Evolutionary conservation across 2,888 invertebrate species (phyloP).

Genomic region (Phalangium opilio): DNA sequence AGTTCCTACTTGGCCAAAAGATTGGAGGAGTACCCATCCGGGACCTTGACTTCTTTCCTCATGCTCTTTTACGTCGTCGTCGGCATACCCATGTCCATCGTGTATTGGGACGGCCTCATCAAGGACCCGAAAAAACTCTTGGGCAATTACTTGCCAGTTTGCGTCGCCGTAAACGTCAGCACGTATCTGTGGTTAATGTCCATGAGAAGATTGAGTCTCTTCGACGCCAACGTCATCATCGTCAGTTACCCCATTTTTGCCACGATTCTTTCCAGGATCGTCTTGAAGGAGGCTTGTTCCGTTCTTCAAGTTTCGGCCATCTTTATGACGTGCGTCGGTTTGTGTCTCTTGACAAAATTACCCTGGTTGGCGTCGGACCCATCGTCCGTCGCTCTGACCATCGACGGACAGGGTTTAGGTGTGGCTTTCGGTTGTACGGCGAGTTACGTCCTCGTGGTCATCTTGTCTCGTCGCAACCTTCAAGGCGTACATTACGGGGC

Average conservation of each 20-base stretch:
- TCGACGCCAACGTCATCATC: not conserved
- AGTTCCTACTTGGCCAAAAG: not conserved
- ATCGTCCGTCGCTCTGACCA: no score
- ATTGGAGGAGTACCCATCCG: not conserved
- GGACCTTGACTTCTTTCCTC: not conserved
- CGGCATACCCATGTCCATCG: not conserved
- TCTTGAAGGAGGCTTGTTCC: slow-evolving; percentile 1
- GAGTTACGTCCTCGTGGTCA: no score
- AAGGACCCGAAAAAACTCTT: not conserved
- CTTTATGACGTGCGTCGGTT: no score
- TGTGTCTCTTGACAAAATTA: no score
- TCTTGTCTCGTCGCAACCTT: no score
- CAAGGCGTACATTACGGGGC: no score
- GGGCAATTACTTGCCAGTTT: not conserved
- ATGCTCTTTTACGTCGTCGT: not conserved
- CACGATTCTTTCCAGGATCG: not conserved
- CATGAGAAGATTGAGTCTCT: not conserved
- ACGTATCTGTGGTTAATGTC: not conserved
- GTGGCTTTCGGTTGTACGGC: no score
- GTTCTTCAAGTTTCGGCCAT: no score
- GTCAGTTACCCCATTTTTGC: not conserved
- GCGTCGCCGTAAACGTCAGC: not conserved
- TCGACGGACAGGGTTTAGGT: no score
- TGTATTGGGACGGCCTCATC: not conserved
- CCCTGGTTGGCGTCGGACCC: no score